Base-by-base conservation (phyloP, 2,797 vertebrate genomes). In the Phrynocephalus guinanensis region DNA sequence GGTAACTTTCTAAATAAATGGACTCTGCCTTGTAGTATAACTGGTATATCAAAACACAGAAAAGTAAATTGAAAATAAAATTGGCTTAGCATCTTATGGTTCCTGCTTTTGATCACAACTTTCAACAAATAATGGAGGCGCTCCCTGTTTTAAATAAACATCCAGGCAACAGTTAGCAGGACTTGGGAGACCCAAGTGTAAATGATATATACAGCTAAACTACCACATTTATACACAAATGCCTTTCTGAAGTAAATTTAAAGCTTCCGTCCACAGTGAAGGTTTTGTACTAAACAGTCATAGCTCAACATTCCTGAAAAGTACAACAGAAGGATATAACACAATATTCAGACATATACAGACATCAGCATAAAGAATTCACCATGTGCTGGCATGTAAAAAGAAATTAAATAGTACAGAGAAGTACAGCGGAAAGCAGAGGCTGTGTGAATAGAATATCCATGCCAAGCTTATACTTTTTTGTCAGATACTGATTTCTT, bases 1-100 rank as follows among this genome's bases (percentile, higher is more conserved):
- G 96, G 95, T 97, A 96, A 97, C 95, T 96, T 97, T 97, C 93
- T 93, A 92, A 96, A 97, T 96, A 94, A 94, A 94, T 92, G 92
- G 87, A 90, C 88, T 90, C 77, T 88, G 84, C 79, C 79, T 92
- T 83, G 77, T 84, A 88, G 94, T 92, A 93, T 85, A 93, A 91
- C 72, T 86, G 33, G 7, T 89, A 91, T 13, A 89, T 28, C 71
- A 84, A 94, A 95, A 90, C 75, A 91, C 66, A 91, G 30, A 94
- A 85, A 91, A 88, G 79, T 68, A 85, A 94, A 94, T 87, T 88
- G 89, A 92, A 95, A 95, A 94, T 89, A 92, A 94, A 93, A 83
- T 66, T 88, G 63, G 77, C 50, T 90, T 86, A 87, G 66, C 5
- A 76, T 33, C 75, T 26, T 76, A 92, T 18, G 52, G 38, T 73